phyloP scores from a whole-genome alignment of 2,888 invertebrate species.

The Tipula lateralis region DNA sequence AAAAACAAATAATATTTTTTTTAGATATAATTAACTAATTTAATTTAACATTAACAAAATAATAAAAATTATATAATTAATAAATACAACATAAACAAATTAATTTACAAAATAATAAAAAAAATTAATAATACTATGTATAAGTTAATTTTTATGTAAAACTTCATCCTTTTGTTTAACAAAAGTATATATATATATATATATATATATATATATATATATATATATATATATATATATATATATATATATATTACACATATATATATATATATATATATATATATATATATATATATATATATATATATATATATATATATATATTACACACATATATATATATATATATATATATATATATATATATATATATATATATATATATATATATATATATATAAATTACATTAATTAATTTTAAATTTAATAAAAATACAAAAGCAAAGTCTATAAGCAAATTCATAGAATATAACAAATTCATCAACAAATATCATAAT shows the following conservation, averaged over 20 bases:
- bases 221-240: not conserved
- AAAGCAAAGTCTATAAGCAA: slow-evolving; percentile 25
- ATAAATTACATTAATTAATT: slow-evolving; percentile 25
- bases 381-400: not conserved
- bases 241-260: not conserved
- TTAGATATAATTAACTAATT: slow-evolving; percentile 25
- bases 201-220: too few species aligned
- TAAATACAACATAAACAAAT: not conserved
- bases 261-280: not conserved
- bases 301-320: too few species aligned
- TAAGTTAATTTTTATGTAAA: slow-evolving; percentile 27
- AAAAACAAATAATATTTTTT: slow-evolving; percentile 26
- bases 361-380: not conserved
- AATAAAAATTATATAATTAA: slow-evolving; percentile 25
- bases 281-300: not conserved
- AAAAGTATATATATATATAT: not conserved
- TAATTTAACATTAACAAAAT: slow-evolving; percentile 26
- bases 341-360: not conserved
- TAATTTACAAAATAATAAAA: not conserved
- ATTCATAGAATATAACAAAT: not conserved
- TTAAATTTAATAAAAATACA: slow-evolving; percentile 26
- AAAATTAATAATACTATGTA: slow-evolving; percentile 27
- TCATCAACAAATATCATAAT: not conserved
- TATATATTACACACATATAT: not conserved
- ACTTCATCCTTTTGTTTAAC: slow-evolving; percentile 27